A percentile compares a stretch with the other conserved stretches of the same genome.
phyloP scores from a whole-genome alignment of 2,888 invertebrate genomes.

The Copidosoma aretas region DNA sequence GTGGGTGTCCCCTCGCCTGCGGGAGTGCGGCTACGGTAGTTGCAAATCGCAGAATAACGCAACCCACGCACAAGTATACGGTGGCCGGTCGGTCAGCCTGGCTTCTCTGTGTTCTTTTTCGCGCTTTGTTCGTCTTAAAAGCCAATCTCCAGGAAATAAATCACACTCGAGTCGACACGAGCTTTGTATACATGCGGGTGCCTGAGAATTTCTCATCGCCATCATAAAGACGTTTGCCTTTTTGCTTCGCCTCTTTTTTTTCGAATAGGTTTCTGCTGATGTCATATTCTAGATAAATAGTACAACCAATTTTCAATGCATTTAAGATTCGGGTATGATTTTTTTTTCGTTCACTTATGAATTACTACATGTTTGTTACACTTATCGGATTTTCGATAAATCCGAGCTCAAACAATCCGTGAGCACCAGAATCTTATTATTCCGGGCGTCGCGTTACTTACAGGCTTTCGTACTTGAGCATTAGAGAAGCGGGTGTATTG shows the following conservation, averaged over 20 bases:
- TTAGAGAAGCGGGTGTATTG: too few species aligned
- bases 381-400: too few species aligned
- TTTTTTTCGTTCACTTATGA: too few species aligned
- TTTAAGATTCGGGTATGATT: too few species aligned
- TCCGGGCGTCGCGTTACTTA: not conserved
- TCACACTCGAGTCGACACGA: conserved; percentile 46
- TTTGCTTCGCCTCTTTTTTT: not conserved
- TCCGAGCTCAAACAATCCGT: not conserved
- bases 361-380: too few species aligned
- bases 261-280: too few species aligned
- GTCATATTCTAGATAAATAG: too few species aligned
- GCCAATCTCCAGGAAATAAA: conserved; percentile 46
- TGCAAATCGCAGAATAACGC: conserved; percentile 41
- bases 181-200: conserved; percentile 34
- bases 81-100: not conserved
- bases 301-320: too few species aligned
- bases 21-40: too few species aligned
- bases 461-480: not conserved
- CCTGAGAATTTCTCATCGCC: conserved; percentile 22
- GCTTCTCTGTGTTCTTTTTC: conserved; percentile 6
- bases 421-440: not conserved
- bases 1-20: conserved; percentile 41
- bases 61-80: conserved; percentile 8
- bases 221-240: conserved; percentile 41
- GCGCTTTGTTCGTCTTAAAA: conserved; percentile 13